A percentile compares a stretch with the other conserved stretches of the same genome.
phyloP scores from a whole-genome alignment of 1,140 invertebrate species.

The Gyrodactylus salaris region DNA sequence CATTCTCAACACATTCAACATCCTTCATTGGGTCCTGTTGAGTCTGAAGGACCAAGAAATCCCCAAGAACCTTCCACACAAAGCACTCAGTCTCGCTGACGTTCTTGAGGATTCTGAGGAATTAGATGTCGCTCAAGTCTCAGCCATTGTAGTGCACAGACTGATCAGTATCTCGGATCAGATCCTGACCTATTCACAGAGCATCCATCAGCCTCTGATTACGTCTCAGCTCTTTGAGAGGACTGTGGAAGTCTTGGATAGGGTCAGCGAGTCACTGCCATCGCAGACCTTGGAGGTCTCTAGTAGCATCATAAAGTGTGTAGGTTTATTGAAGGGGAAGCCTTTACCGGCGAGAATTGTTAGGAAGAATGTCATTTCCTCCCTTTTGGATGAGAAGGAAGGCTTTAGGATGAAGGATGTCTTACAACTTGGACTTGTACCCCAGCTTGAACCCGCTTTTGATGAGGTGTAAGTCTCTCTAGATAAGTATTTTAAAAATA shows the following conservation, averaged over 20 bases:
- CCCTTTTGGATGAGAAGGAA: not conserved
- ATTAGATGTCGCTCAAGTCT: too few relatives aligned
- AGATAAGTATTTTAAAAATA: too few relatives aligned
- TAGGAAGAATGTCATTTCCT: not conserved
- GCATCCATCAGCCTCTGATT: not conserved
- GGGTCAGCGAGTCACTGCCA: not conserved
- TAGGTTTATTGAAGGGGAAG: not conserved
- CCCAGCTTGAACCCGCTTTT: not conserved
- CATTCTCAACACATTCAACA: too few relatives aligned
- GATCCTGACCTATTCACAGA: not conserved
- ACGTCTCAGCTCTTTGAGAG: not conserved
- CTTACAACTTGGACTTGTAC: not conserved
- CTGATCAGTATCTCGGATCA: not conserved
- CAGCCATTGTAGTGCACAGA: too few relatives aligned
- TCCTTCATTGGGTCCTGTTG: too few relatives aligned
- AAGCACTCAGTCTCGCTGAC: too few relatives aligned
- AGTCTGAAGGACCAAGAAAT: too few relatives aligned
- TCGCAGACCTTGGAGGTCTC: not conserved
- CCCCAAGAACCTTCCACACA: too few relatives aligned
- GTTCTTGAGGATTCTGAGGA: too few relatives aligned
- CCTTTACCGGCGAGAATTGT: not conserved
- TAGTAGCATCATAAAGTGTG: not conserved
- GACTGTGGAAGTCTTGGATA: not conserved
- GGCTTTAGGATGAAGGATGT: not conserved
- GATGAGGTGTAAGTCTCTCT: not conserved